These are phyloP conservation scores for Phoxinus dragarum DNA, from an alignment of 2,797 vertebrate species.

Conservation along the genomic window DNA sequence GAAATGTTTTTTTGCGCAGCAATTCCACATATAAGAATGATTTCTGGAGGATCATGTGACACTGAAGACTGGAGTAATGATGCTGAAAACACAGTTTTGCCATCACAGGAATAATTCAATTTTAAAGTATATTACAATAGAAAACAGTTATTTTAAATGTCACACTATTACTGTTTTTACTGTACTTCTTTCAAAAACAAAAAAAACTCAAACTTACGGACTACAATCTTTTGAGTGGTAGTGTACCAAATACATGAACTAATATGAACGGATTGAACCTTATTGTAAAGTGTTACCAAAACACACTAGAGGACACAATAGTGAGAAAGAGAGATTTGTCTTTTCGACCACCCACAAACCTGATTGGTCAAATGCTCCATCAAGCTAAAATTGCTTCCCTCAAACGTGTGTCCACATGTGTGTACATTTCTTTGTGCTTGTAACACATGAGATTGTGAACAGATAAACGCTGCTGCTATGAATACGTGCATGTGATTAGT, in stretches of 20 bases:
- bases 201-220: background rate
- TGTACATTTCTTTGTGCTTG: conserved; percentile 26
- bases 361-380: conserved; percentile 50
- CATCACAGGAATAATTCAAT: background rate
- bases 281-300: background rate
- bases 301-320: background rate
- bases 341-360: conserved; percentile 48
- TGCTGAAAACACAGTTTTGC: background rate
- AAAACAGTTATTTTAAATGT: background rate
- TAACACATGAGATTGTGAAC: conserved; percentile 43
- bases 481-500: conserved; percentile 17
- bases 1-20: background rate
- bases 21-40: background rate
- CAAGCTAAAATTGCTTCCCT: conserved; percentile 46
- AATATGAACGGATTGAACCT: background rate
- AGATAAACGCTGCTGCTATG: conserved; percentile 34
- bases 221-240: background rate
- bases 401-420: conserved; percentile 26
- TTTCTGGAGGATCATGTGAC: background rate
- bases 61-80: background rate
- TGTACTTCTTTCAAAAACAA: background rate
- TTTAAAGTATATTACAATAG: background rate
- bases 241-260: background rate
- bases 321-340: background rate
- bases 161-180: background rate